A percentile compares a stretch with the other conserved stretches of the same genome.
Evolutionary conservation across 2,797 vertebrate species (phyloP).

Genomic region (Melanitta fusca): DNA sequence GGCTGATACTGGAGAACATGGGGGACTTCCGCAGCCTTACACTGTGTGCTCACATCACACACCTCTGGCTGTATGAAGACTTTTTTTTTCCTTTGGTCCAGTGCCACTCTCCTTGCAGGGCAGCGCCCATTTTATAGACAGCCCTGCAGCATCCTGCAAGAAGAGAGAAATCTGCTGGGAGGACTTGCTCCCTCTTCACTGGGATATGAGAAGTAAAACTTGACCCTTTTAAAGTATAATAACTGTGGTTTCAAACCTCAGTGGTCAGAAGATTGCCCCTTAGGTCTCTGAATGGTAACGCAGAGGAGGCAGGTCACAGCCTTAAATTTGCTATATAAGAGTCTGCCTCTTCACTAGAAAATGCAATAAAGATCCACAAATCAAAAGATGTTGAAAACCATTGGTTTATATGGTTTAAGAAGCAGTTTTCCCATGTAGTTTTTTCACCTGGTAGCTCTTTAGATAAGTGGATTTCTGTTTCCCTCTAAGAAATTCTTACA

Average conservation of each 20-base stretch:
- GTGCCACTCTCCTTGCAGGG: not conserved
- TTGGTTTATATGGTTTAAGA: not conserved
- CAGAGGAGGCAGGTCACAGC: not conserved
- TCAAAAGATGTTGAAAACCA: not conserved
- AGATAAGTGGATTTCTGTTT: slow-evolving; percentile 16
- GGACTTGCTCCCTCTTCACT: not conserved
- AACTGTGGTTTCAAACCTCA: not conserved
- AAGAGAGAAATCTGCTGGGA: not conserved
- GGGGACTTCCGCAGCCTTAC: not conserved
- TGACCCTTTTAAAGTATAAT: not conserved
- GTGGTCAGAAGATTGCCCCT: not conserved
- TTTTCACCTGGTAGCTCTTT: not conserved
- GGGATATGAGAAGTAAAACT: not conserved
- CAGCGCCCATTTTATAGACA: not conserved
- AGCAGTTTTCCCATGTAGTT: not conserved
- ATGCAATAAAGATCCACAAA: not conserved
- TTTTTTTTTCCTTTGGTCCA: not conserved
- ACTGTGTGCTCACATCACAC: not conserved
- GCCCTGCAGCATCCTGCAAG: not conserved
- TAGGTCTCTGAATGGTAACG: not conserved
- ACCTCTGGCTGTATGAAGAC: accelerated
- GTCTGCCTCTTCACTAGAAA: not conserved
- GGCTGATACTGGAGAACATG: not conserved
- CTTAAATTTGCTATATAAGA: not conserved
- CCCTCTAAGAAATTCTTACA: slow-evolving; percentile 4